Evolutionary conservation across 2,797 vertebrate species (phyloP).

Genomic region (Gambelia wislizenii): DNA sequence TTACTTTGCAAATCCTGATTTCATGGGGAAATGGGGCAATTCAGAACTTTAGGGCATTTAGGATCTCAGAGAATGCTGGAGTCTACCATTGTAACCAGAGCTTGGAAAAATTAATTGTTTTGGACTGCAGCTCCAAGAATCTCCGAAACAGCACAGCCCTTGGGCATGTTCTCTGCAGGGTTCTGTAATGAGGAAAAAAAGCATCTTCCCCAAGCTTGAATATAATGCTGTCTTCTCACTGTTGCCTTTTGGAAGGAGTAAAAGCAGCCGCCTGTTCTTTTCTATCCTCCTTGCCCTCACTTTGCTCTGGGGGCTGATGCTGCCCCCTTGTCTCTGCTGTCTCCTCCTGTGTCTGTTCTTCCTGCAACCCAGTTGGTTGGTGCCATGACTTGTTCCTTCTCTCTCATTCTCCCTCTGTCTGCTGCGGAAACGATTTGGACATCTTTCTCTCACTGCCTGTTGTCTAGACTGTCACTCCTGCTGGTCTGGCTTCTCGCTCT

Average conservation of each 20-base stretch:
- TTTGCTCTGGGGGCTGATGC: neutral
- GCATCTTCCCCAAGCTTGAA: too few species aligned
- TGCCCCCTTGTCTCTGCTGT: neutral
- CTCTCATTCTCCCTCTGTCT: neutral
- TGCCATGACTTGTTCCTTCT: neutral
- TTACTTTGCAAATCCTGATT: neutral
- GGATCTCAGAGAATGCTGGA: neutral
- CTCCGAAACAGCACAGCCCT: neutral
- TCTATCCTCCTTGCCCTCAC: neutral
- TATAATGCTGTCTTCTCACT: neutral
- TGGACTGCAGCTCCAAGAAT: neutral
- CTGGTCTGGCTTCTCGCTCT: neutral
- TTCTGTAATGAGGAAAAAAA: too few species aligned
- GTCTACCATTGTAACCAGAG: too few species aligned
- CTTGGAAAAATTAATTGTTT: too few species aligned
- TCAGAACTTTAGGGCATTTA: neutral
- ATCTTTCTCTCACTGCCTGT: neutral
- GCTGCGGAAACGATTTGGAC: neutral
- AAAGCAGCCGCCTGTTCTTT: neutral
- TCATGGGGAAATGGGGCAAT: neutral
- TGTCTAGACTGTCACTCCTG: constrained; percentile 16
- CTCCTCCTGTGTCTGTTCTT: neutral
- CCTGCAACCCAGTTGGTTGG: neutral
- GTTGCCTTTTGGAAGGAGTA: neutral
- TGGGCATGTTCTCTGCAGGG: too few species aligned